Base-by-base conservation (phyloP, 2,888 invertebrate species). In the Chymomyza fuscimana region DNA sequence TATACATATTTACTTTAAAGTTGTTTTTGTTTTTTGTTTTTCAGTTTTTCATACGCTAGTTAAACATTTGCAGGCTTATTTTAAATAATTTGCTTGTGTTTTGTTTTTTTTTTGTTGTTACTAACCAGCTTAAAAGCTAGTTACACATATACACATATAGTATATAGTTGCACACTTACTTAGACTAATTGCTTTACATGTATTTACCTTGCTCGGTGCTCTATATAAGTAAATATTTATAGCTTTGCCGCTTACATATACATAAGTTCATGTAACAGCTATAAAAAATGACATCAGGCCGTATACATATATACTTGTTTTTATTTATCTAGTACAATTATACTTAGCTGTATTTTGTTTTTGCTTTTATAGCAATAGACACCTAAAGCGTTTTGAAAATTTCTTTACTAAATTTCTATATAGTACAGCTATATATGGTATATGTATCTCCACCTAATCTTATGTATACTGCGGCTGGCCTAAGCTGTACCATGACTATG, bases 351-450 rank as follows among this genome's bases (percentile, higher is more conserved):
- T 52, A 59, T 64, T 65, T 25, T 70, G 62, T 46, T 62, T 50
- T 65, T 56, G 19, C 67, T 63, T 59, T 54, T 67, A 64, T 81
- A 89, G 74, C 79, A 79, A 81, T 91, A 89, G 90, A 90, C 91
- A 91, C 88, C 86, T 82, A 89, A 89, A 89, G 89, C 89, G 78
- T 74, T 77, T 82, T 19, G 77, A 83, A 85, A 83, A 78, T 81
- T 73, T 77, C 69, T 76, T 76, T 50, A 76, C 65, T 73, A 58
- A 36, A 12, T 46, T 12, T 46, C 12, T 46, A 46, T 4, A 46
- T 46, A 46, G 40, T 46, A 46, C 40, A 46, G 40, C 12, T 46
- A 46, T 46, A 65, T 50, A 51, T 51, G 19, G 61, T 64, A 69
- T 76, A 75, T 59, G 36, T 65, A 65, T 70, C 59, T 66, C 61